These are phyloP conservation scores for Pseudobourletiella spinata DNA, from an alignment of 1,140 invertebrate genomes.

Conservation along the genomic window DNA sequence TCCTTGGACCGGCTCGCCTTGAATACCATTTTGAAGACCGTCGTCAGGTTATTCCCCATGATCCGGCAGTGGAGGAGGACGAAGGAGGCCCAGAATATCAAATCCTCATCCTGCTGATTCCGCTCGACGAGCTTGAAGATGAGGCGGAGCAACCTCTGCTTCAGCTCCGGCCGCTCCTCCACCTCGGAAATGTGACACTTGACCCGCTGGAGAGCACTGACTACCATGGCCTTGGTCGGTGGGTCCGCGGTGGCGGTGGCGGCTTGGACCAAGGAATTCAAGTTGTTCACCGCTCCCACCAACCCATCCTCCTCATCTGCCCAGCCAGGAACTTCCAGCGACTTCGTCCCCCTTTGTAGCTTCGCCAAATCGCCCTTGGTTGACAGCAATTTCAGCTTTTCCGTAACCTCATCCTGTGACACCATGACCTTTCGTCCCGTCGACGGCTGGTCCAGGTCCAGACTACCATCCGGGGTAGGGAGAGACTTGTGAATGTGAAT, in stretches of 20 bases:
- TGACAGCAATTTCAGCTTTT: too few relatives aligned
- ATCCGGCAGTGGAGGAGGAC: slow-evolving; percentile 34
- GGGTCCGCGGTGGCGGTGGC: not conserved
- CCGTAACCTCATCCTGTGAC: too few relatives aligned
- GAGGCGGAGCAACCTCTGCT: slow-evolving; percentile 17
- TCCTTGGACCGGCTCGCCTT: slow-evolving; percentile 32
- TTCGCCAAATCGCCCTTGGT: too few relatives aligned
- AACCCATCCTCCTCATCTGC: too few relatives aligned
- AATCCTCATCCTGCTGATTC: slow-evolving; percentile 32
- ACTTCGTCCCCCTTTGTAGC: slow-evolving; percentile 3
- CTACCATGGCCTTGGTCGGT: not conserved
- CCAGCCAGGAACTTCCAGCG: not conserved
- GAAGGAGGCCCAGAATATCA: slow-evolving; percentile 34
- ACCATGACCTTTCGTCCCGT: too few relatives aligned
- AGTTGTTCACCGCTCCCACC: not conserved
- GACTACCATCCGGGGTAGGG: too few relatives aligned
- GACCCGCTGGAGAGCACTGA: slow-evolving; percentile 17
- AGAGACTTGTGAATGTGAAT: not conserved
- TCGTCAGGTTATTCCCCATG: slow-evolving; percentile 33
- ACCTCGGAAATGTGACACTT: slow-evolving; percentile 1
- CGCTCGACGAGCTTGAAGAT: slow-evolving; percentile 34
- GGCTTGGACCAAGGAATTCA: not conserved
- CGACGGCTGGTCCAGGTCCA: too few relatives aligned
- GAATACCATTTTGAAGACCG: slow-evolving; percentile 35
- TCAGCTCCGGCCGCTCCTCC: slow-evolving; percentile 1